Conservation (phyloP, 1,140 invertebrate species). For the Drosophila takahashii region DNA sequence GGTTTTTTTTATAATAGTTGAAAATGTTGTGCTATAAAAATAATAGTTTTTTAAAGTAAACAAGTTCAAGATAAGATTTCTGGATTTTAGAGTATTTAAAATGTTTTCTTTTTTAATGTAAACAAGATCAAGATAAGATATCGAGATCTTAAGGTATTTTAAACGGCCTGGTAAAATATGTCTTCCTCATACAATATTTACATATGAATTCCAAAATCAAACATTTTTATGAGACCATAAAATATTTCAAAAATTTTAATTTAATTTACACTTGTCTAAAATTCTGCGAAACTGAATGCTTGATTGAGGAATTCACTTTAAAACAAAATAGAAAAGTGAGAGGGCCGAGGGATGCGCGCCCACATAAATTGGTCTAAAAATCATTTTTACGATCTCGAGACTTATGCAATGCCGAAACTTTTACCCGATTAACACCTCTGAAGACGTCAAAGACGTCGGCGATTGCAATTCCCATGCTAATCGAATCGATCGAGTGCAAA, state of each 20-base stretch:
- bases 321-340: background rate
- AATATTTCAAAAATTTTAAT: too few relatives aligned
- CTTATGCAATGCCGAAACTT: slow-evolving; percentile 35
- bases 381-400: slow-evolving; percentile 20
- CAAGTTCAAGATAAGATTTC: background rate
- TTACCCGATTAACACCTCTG: slow-evolving; percentile 47
- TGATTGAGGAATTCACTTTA: background rate
- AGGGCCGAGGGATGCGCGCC: slow-evolving; percentile 6
- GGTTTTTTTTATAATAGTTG: background rate
- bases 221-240: background rate
- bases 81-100: background rate
- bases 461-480: slow-evolving; percentile 56
- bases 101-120: too few relatives aligned
- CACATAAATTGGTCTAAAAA: background rate
- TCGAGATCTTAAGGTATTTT: background rate
- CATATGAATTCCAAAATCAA: slow-evolving; percentile 19
- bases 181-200: slow-evolving; percentile 1
- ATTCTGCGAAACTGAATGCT: background rate
- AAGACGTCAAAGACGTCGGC: slow-evolving; percentile 15
- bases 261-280: background rate
- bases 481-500: slow-evolving; percentile 46
- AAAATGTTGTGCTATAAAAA: background rate
- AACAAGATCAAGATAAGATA: slow-evolving; percentile 3
- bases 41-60: too few relatives aligned
- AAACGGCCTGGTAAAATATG: background rate